Evolutionary conservation across 2,888 invertebrate species (phyloP).

Genomic region (Drosophila hawaiiensis): DNA sequence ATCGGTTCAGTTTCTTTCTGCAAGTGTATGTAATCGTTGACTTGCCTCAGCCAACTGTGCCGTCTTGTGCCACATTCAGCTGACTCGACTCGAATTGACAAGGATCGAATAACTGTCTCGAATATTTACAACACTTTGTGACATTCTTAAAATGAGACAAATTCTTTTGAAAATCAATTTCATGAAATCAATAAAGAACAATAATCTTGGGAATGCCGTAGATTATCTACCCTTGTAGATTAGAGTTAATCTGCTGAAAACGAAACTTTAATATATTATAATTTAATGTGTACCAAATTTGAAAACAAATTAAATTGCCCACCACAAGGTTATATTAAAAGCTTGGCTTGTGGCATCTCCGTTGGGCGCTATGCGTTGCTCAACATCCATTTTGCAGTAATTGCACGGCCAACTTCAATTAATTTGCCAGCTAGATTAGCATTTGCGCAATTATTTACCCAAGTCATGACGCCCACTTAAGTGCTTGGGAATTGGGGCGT

Average conservation of each 20-base stretch:
- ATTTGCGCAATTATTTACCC: constrained; percentile 27
- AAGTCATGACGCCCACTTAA: constrained; percentile 20
- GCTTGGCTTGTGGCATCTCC: background rate
- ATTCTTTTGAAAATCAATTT: background rate
- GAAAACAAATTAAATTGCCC: background rate
- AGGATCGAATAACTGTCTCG: constrained; percentile 15
- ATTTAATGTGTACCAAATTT: no score
- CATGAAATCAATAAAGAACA: background rate
- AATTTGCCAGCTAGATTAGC: constrained; percentile 9
- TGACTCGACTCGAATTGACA: constrained; percentile 30
- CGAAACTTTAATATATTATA: background rate
- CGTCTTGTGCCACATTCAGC: constrained; percentile 8
- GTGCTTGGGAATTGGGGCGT: constrained; percentile 20
- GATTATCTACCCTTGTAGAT: background rate
- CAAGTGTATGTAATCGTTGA: background rate
- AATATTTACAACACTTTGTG: constrained; percentile 8
- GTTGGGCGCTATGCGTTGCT: constrained; percentile 1
- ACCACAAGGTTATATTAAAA: no score
- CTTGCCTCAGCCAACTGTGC: background rate
- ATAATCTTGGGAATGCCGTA: background rate
- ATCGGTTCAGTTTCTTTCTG: background rate
- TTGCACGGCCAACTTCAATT: background rate
- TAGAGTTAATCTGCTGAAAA: background rate
- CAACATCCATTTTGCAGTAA: constrained; percentile 4
- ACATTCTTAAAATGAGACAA: background rate